These are phyloP conservation scores for Spisula solida DNA, from an alignment of 2,888 invertebrate genomes.

Conservation along the genomic window DNA sequence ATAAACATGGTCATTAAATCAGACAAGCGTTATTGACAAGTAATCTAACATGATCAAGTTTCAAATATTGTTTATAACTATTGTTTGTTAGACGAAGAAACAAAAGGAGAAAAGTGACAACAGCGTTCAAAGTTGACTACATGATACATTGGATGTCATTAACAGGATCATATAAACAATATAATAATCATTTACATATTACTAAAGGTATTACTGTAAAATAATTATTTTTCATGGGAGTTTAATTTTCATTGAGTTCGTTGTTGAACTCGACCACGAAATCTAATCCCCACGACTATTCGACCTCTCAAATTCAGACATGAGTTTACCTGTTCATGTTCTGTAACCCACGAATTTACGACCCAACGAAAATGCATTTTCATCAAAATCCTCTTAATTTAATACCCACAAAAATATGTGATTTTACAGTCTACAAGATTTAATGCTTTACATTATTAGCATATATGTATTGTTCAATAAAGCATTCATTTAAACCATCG, in stretches of 20 bases:
- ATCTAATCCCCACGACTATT: no score
- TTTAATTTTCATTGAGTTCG: no score
- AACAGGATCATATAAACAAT: not conserved
- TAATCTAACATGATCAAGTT: not conserved
- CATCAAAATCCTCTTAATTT: no score
- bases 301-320: no score
- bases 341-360: no score
- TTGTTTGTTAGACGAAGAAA: not conserved
- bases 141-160: not conserved
- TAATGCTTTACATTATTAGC: not conserved
- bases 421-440: no score
- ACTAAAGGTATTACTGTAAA: no score
- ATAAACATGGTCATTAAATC: not conserved
- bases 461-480: not conserved
- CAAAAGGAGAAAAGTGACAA: not conserved
- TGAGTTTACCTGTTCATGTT: no score
- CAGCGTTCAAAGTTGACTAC: not conserved
- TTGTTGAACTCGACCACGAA: no score
- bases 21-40: not conserved
- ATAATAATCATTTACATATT: slow-evolving; percentile 3
- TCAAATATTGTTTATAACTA: slow-evolving; percentile 1
- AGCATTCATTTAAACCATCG: not conserved
- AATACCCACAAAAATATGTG: no score
- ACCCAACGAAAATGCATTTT: no score
- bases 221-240: no score